These are phyloP conservation scores for Passer montanus DNA, from an alignment of 2,113 vertebrate genomes.

Conservation along the genomic window DNA sequence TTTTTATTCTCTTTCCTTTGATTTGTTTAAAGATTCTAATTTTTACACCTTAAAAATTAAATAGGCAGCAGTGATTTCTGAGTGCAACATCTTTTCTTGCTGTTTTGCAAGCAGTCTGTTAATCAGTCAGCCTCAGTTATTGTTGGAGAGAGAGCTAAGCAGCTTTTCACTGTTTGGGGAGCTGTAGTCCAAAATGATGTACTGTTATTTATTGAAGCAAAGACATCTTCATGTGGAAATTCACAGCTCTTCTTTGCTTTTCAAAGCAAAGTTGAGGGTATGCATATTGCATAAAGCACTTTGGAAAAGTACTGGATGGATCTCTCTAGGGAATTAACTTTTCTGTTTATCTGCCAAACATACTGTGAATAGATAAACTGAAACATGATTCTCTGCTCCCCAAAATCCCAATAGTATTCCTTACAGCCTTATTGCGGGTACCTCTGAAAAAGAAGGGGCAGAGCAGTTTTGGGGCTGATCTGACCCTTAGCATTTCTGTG, in stretches of 20 bases:
- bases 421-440: background rate
- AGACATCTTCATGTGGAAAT: background rate
- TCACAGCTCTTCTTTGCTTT: background rate
- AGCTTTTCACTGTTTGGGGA: background rate
- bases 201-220: constrained; percentile 31
- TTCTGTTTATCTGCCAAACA: background rate
- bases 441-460: background rate
- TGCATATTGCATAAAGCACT: background rate
- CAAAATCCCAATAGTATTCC: background rate
- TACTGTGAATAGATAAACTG: background rate
- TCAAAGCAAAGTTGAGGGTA: background rate
- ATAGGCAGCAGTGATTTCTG: background rate
- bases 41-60: constrained; percentile 4
- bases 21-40: background rate
- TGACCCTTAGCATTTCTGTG: background rate
- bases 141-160: background rate
- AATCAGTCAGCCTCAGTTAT: background rate
- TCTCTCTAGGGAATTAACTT: background rate
- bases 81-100: background rate
- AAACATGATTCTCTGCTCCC: background rate
- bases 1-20: background rate
- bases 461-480: background rate
- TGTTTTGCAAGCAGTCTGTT: background rate
- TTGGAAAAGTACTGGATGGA: background rate
- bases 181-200: background rate